Percentiles rank a stretch among this genome's conserved stretches.
Conservation (phyloP, 2,113 vertebrate genomes). For the Erythrolamprus reginae region DNA sequence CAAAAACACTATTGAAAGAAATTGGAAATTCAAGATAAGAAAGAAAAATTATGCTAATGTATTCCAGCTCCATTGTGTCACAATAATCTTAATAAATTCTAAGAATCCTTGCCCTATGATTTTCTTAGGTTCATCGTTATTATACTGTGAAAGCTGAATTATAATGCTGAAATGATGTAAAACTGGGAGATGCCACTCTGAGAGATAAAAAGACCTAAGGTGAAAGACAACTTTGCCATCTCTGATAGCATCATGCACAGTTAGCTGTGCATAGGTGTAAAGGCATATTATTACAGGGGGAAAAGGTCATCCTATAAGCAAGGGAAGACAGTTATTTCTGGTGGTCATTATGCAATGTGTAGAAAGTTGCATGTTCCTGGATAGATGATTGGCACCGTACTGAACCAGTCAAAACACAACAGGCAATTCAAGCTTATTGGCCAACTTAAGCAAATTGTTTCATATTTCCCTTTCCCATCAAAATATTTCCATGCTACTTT, state of each 20-base stretch:
- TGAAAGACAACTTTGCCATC: neutral
- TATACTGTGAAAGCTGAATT: constrained; percentile 15
- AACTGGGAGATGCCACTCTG: neutral
- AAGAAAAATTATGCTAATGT: constrained; percentile 9
- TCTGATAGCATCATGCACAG: neutral
- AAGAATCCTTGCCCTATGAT: constrained; percentile 1
- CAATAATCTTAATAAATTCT: constrained; percentile 27
- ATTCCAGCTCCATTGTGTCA: constrained; percentile 14
- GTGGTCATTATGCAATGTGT: neutral
- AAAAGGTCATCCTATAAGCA: neutral
- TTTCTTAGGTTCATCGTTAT: constrained; percentile 9
- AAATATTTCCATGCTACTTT: neutral
- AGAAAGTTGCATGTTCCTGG: neutral
- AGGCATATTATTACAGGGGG: neutral
- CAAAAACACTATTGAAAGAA: neutral
- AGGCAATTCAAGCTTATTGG: neutral
- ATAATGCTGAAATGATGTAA: neutral
- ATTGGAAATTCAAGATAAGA: neutral
- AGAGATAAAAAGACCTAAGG: neutral
- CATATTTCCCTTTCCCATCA: neutral
- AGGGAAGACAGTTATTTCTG: neutral
- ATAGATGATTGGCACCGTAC: neutral
- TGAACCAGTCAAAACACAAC: neutral
- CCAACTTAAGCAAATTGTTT: neutral
- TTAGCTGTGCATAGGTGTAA: neutral